Evolutionary conservation across 2,797 vertebrate genomes (phyloP).

Genomic region (Pelobates cultripes): DNA sequence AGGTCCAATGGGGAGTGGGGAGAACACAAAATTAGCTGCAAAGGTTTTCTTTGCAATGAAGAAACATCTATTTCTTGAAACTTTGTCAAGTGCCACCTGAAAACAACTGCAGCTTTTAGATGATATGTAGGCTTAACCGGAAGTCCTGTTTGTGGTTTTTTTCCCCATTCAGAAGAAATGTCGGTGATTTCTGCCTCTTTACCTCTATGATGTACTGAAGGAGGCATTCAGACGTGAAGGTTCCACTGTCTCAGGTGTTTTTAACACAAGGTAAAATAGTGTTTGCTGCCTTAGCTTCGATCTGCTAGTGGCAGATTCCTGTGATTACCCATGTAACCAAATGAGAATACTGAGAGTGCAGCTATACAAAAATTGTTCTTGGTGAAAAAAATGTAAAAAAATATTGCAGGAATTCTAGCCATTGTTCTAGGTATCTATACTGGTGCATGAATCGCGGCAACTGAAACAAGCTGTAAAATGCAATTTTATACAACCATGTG

Average conservation of each 20-base stretch:
- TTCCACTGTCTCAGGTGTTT: background rate
- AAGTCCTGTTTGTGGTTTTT: background rate
- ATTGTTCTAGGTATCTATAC: background rate
- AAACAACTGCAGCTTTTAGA: background rate
- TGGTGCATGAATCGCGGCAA: background rate
- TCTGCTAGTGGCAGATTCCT: background rate
- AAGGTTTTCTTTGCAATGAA: no score
- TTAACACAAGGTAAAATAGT: background rate
- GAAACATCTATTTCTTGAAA: no score
- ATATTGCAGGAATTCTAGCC: background rate
- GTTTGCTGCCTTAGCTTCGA: background rate
- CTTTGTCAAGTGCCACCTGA: no score
- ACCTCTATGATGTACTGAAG: background rate
- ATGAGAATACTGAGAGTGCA: background rate
- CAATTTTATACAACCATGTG: constrained; percentile 10
- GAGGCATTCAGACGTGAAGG: background rate
- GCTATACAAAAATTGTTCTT: background rate
- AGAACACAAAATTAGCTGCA: no score
- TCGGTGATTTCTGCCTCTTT: background rate
- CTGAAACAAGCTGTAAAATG: background rate
- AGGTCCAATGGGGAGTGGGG: background rate
- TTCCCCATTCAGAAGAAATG: background rate
- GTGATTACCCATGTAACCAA: background rate
- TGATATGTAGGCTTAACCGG: background rate
- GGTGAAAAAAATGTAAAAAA: background rate